These are phyloP conservation scores for Miltochrista miniata DNA, from an alignment of 2,888 invertebrate genomes.

Conservation along the genomic window DNA sequence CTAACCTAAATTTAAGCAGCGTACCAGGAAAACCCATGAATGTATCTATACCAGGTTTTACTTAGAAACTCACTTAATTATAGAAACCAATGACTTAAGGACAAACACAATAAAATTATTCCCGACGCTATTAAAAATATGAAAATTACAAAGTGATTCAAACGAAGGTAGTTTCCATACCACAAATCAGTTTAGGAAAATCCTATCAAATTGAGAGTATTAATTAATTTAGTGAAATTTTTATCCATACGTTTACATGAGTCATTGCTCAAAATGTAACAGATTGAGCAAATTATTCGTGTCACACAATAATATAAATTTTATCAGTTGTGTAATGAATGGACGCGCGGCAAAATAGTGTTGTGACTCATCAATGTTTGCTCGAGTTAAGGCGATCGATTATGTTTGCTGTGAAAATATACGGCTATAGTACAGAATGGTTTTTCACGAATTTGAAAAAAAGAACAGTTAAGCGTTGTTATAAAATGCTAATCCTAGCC, in stretches of 20 bases:
- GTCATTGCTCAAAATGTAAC: conserved; percentile 14
- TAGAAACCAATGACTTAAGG: background rate
- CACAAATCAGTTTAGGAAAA: background rate
- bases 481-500: too few relatives aligned
- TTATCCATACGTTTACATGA: conserved; percentile 9
- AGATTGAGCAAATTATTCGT: conserved; percentile 34
- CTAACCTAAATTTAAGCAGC: background rate
- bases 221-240: background rate
- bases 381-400: conserved; percentile 29
- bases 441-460: too few relatives aligned
- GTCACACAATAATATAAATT: conserved; percentile 45
- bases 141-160: background rate
- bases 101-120: background rate
- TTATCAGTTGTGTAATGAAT: conserved; percentile 57
- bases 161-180: background rate
- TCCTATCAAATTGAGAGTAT: background rate
- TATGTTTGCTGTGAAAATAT: background rate
- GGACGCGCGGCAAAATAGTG: conserved; percentile 36
- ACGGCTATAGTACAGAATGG: too few relatives aligned
- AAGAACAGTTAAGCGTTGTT: too few relatives aligned
- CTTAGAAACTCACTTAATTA: background rate
- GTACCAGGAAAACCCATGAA: background rate
- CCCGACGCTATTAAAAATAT: too few relatives aligned
- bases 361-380: conserved; percentile 28
- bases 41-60: background rate